These are phyloP conservation scores for Xylocopa sonorina DNA, from an alignment of 1,140 invertebrate genomes.

Conservation along the genomic window DNA sequence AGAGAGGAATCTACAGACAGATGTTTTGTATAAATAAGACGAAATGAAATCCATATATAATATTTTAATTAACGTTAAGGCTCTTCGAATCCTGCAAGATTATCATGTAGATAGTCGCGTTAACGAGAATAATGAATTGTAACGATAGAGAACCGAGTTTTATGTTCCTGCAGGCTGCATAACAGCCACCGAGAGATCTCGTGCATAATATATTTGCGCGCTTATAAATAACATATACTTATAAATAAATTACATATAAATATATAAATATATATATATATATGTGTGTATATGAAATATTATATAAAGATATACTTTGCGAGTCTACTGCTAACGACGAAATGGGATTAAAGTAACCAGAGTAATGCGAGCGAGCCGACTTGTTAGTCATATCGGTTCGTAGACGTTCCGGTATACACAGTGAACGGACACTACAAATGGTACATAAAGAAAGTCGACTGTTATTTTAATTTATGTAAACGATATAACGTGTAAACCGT, in stretches of 20 bases:
- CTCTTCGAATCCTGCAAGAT: conserved; percentile 34
- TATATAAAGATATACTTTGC: conserved; percentile 49
- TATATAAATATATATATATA: conserved; percentile 43
- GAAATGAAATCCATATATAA: conserved; percentile 43
- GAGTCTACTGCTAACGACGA: conserved; percentile 51
- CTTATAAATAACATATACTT: conserved; percentile 57
- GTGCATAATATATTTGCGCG: conserved; percentile 74
- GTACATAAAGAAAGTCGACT: conserved; percentile 50
- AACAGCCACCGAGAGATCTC: conserved; percentile 76
- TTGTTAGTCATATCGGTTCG: conserved; percentile 25
- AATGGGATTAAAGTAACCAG: conserved; percentile 10
- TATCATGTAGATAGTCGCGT: conserved; percentile 68
- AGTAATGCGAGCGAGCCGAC: not conserved
- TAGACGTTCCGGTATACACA: conserved; percentile 52
- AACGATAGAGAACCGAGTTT: conserved; percentile 70
- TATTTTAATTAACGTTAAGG: conserved; percentile 39
- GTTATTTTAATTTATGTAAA: conserved; percentile 73
- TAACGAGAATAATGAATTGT: conserved; percentile 66
- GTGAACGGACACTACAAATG: conserved; percentile 55
- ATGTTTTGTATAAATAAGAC: conserved; percentile 66
- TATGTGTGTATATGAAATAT: conserved; percentile 37
- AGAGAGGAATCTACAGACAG: conserved; percentile 47
- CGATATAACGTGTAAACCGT: conserved; percentile 70
- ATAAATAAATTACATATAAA: conserved; percentile 42
- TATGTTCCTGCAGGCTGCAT: conserved; percentile 78